Evolutionary conservation across 1,140 invertebrate genomes (phyloP).

Genomic region (Aporrectodea caliginosa): DNA sequence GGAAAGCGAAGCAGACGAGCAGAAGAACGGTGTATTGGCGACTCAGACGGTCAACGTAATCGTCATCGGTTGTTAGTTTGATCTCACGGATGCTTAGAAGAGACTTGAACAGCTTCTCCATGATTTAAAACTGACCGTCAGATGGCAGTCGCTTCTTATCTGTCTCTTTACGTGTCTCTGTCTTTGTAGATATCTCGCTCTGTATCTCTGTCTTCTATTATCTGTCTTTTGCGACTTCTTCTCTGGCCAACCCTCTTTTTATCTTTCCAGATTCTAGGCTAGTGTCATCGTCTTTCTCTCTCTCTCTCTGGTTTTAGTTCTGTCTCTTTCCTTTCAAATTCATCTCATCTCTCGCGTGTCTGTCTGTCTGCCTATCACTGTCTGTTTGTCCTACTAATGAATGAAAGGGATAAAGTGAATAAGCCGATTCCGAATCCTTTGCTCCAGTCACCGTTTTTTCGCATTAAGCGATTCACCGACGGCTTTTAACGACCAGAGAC

Average conservation of each 20-base stretch:
- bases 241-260: not conserved
- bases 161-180: not conserved
- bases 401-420: no score
- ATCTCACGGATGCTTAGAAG: constrained; percentile 30
- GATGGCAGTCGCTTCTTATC: not conserved
- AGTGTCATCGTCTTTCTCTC: not conserved
- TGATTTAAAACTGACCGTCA: no score
- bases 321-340: not conserved
- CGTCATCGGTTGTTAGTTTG: constrained; percentile 51
- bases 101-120: constrained; percentile 35
- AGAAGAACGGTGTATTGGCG: constrained; percentile 57
- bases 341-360: not conserved
- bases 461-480: no score
- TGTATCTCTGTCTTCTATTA: not conserved
- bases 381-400: no score
- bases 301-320: not conserved
- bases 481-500: no score
- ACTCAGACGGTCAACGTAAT: constrained; percentile 59
- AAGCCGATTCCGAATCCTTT: no score
- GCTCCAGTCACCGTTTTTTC: no score
- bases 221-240: not conserved
- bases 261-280: not conserved
- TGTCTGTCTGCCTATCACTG: not conserved
- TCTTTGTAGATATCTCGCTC: not conserved
- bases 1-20: constrained; percentile 54